phyloP scores from a whole-genome alignment of 2,797 vertebrate genomes.

The Pipistrellus nathusii region DNA sequence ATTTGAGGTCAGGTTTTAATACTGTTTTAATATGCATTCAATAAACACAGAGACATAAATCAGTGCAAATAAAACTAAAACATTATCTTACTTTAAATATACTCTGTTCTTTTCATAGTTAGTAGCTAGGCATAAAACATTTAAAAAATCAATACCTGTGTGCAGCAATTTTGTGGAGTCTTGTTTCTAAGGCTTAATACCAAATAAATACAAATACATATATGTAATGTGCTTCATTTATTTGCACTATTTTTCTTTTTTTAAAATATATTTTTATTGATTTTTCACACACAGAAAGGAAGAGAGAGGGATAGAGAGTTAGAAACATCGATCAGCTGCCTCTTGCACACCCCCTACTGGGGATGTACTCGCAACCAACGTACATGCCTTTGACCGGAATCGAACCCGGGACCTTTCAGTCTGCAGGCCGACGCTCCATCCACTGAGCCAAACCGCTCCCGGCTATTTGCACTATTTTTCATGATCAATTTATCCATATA shows the following conservation, averaged over 20 bases:
- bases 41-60: background rate
- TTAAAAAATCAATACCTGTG: background rate
- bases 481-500: background rate
- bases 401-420: no score
- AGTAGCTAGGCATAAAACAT: background rate
- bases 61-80: slow-evolving; percentile 31
- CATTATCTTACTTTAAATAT: slow-evolving; percentile 37
- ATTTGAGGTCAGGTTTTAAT: slow-evolving; percentile 63
- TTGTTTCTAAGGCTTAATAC: slow-evolving; percentile 35
- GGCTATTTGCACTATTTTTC: slow-evolving; percentile 37
- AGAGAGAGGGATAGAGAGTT: no score
- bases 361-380: no score
- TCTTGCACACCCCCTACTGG: no score
- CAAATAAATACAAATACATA: background rate
- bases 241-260: slow-evolving; percentile 31
- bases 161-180: background rate
- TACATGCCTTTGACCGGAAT: no score
- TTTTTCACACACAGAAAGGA: no score
- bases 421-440: no score
- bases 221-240: background rate
- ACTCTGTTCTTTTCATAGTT: slow-evolving; percentile 9
- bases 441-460: no score
- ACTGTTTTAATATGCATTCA: slow-evolving; percentile 55
- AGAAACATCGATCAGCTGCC: no score
- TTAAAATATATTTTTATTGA: no score